Base-by-base conservation (phyloP, 2,888 invertebrate species). In the Antheraea assamensis region DNA sequence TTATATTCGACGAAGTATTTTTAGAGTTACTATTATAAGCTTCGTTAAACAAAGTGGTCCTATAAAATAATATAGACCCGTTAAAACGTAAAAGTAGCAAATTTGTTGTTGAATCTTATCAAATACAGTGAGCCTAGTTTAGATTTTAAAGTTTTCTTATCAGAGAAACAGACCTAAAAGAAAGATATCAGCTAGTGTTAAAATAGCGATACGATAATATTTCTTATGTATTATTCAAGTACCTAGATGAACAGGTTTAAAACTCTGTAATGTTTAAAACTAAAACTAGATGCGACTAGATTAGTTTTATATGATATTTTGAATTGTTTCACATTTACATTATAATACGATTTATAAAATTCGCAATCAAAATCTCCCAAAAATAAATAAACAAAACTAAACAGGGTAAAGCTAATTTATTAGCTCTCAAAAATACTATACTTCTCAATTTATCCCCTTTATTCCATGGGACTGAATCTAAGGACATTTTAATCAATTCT, bases 401-500 rank as follows among this genome's bases (percentile, higher is more conserved):
- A 49, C 49, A 30, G 35, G 52, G 52, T 30, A 88, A 88, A 89
- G 81, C 85, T 87, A 85, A 85, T 90, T 87, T 87, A 87, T 87
- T 87, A 89, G 85, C 86, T 85, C 86, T 87, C 84, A 86, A 87
- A 90, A 90, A 88, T 91, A 87, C 86, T 83, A 87, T 86, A 84
- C 86, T 79, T 80, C 80, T 84, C 87, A 87, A 89, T 90, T 87
- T 84, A 86, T 85, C 86, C 93, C 90, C 91, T 87, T 87, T 90
- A 86, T 92, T 92, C 90, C 91, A 88, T 90, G 85, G 92, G 90
- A 91, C 91, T 92, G 92, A 85, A 86, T 87, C 90, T 92, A 94
- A 94, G 93, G 92, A 93, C 92, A 90, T 94, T 94, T 93, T 93
- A 94, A 94, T 94, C 94, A 94, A 94, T 94, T 94, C 92, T 93